Evolutionary conservation across 2,797 vertebrate species (phyloP), one percentile per base, ranked within the genome.

Genomic region (Esox lucius): DNA sequence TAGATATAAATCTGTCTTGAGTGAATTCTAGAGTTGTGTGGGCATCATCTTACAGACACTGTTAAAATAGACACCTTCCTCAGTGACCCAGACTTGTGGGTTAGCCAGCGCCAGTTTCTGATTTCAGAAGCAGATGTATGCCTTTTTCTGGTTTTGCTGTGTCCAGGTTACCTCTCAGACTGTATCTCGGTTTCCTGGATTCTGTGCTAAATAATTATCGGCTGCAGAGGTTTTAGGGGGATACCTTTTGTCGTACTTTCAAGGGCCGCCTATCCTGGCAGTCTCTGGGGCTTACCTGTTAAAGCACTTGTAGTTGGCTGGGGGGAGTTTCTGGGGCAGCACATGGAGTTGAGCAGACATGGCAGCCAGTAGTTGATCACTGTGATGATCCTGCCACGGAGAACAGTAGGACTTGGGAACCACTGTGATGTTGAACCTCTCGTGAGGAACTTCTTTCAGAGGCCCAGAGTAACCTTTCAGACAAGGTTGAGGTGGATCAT

Each of bases 361-460:
- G 28, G 1, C 19, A 0, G 77, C 31, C 78, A 82, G 71, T 78
- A 91, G 77, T 16, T 73, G 82, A 35, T 59, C 75, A 33, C 87
- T 85, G 39, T 95, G 68, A 74, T 94, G 93, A 74, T 95, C 91
- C 49, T 86, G 90, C 98, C 97, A 99, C 0, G 98, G 98, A 64
- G 95, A 98, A n/a, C 68, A 88, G 87, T 97, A 99, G 65, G 92
- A 95, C 90, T 94, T 98, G 48, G 98, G 98, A 85, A 96, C 95
- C 77, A 95, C 94, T 0, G 97, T 99, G 80, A 85, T 68, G n/a
- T 99, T 99, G 91, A 99, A 99, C 89, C 94, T 98, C 92, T 99
- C 98, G 0, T 83, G 93, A 16, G 97, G 96, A 49, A 98, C 81
- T 59, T 91, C 93, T 79, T 94, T 96, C 78, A 98, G 90, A 0